Percentiles rank a stretch among this genome's conserved stretches.
phyloP scores from a whole-genome alignment of 2,888 invertebrate genomes.

The Bimastos eiseni region DNA sequence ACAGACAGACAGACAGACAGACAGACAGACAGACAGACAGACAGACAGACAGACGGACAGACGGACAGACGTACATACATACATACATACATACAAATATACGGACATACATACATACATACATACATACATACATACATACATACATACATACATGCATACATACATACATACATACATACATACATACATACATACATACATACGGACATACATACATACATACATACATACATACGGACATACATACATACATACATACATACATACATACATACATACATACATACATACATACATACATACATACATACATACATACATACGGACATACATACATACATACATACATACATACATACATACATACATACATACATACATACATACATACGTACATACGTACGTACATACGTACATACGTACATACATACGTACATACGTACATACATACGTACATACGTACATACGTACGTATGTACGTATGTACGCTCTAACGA shows the following conservation, averaged over 20 bases:
- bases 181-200: not conserved
- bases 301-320: not conserved
- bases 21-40: not conserved
- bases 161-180: not conserved
- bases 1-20: constrained; percentile 18
- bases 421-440: not conserved
- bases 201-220: not conserved
- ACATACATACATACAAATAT: too few species aligned
- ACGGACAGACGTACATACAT: not conserved
- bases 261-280: not conserved
- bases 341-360: not conserved
- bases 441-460: not conserved
- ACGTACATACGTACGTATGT: too few species aligned
- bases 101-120: not conserved
- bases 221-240: not conserved
- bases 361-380: not conserved
- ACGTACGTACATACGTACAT: too few species aligned
- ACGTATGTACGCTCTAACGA: too few species aligned
- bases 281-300: not conserved
- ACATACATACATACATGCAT: not conserved
- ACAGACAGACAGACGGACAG: not conserved
- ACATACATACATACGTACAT: not conserved
- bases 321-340: not conserved
- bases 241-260: not conserved
- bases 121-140: not conserved